Conservation (phyloP, 2,113 vertebrate species). For the Leptosomus discolor region DNA sequence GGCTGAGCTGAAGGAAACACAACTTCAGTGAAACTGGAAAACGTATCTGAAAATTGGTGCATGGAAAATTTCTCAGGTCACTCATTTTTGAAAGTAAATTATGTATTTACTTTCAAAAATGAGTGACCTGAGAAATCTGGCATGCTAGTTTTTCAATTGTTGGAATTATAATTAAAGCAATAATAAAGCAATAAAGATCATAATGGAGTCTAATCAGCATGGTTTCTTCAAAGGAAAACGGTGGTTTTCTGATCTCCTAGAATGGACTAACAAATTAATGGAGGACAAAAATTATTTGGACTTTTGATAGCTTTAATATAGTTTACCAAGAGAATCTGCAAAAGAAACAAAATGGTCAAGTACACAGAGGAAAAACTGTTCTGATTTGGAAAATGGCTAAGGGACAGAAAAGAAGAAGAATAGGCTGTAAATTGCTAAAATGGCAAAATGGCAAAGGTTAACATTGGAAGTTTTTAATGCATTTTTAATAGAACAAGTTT, state of each 20-base stretch:
- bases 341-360: not conserved
- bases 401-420: not conserved
- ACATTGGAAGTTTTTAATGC: not conserved
- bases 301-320: not conserved
- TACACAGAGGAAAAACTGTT: not conserved
- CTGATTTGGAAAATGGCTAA: not conserved
- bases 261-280: not conserved
- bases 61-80: not conserved
- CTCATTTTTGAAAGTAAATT: no score
- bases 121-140: not conserved
- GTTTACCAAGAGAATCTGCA: not conserved
- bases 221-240: not conserved
- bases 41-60: not conserved
- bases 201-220: not conserved
- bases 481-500: not conserved
- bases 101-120: not conserved
- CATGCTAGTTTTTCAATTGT: not conserved
- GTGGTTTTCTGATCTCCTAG: not conserved
- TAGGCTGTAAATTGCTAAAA: not conserved
- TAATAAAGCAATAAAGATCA: not conserved
- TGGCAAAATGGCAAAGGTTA: not conserved
- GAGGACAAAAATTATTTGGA: not conserved
- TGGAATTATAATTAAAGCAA: not conserved
- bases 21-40: not conserved
- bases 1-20: not conserved